Evolutionary conservation across 1,140 invertebrate species (phyloP), one percentile per base, ranked within the genome.

Genomic region (Diabrotica virgifera): DNA sequence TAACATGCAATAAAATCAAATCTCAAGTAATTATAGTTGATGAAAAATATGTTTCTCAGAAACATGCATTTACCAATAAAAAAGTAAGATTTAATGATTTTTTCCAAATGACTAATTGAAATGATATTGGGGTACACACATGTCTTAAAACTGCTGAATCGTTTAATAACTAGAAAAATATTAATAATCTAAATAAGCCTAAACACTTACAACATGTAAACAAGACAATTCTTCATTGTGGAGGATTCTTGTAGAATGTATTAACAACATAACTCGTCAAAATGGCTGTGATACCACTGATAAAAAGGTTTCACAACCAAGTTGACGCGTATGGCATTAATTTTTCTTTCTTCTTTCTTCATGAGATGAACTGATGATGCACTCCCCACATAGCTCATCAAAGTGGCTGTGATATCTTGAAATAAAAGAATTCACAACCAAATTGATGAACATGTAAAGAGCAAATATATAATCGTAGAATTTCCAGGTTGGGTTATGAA

Each of bases 221-320:
- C 24, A 24, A 24, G 1, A 24, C 24, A 2, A 24, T 24, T 24
- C 24, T 24, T 24, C 1, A 24, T 24, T 24, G 24, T 24, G 4
- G 24, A 24, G 4, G n/a, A n/a, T 46, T 46, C 10, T 59, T 13
- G 61, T 36, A 9, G 65, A 51, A 52, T 58, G 55, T 36, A 51
- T 66, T 54, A 69, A 76, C 79, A 81, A 83, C 84, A 83, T 79
- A 88, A 89, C 86, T 89, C 88, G 89, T 90, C 89, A 90, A 90
- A 89, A 90, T 90, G 89, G 89, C 89, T 91, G 89, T 91, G 91
- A 93, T 92, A 92, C 91, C 90, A 87, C 77, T 80, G 79, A 80
- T 67, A 77, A 75, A 24, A 78, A 82, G 89, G 90, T 86, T 88
- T 85, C 89, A 90, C 90, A 90, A 85, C 86, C 89, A 90, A 85